Conservation (phyloP, 2,797 vertebrate species). For the Capromys pilorides region DNA sequence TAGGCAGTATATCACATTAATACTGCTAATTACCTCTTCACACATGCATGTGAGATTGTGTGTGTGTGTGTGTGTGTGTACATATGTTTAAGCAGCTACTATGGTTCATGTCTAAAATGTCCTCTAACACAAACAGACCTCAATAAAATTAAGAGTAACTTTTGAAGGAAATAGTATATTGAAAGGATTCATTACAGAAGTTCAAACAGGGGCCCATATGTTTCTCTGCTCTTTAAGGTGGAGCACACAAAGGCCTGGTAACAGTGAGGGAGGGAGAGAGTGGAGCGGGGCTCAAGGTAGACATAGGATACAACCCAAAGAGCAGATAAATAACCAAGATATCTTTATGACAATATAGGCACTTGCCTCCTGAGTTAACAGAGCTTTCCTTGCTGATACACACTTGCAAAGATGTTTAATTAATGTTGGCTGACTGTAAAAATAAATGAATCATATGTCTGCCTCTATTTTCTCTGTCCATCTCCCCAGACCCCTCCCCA, state of each 20-base stretch:
- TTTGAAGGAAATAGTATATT: slow-evolving; percentile 86
- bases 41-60: neutral
- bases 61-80: neutral
- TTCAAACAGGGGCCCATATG: slow-evolving; percentile 86
- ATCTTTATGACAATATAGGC: slow-evolving; percentile 58
- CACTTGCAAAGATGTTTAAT: slow-evolving; percentile 69
- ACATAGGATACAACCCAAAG: slow-evolving; percentile 69
- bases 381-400: slow-evolving; percentile 46
- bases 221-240: slow-evolving; percentile 80
- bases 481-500: neutral
- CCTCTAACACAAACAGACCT: slow-evolving; percentile 80
- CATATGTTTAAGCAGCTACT: neutral
- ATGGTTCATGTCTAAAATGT: neutral
- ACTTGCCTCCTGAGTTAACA: neutral
- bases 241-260: slow-evolving; percentile 75
- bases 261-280: slow-evolving; percentile 67
- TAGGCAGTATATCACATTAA: neutral
- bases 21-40: neutral
- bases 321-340: slow-evolving; percentile 77
- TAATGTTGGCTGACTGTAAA: slow-evolving; percentile 28
- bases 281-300: slow-evolving; percentile 24
- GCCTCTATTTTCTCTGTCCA: neutral
- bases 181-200: slow-evolving; percentile 87
- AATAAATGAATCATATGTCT: slow-evolving; percentile 65
- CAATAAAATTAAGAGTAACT: slow-evolving; percentile 86